Evolutionary conservation across 1,140 invertebrate genomes (phyloP), one percentile per base, ranked within the genome.

Genomic region (Phocides pigmalion): DNA sequence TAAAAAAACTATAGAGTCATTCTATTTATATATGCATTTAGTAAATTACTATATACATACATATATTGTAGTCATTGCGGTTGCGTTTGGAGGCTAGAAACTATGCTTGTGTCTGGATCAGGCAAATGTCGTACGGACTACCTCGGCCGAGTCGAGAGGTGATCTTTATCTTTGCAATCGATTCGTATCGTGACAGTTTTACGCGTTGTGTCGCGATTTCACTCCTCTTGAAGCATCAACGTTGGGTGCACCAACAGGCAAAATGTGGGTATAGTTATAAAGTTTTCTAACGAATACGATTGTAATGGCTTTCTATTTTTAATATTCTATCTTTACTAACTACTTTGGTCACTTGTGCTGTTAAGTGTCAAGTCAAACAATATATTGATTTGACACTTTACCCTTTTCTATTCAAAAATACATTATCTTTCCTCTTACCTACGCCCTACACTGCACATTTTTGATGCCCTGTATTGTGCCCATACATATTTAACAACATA

Each of bases 111-210:
- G n/a, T n/a, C 65, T 76, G 77, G 75, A 78, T 80, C 74, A 70
- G 76, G 70, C 82, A 78, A 82, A 71, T 82, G 79, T 79, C 82
- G 70, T 68, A 58, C 16, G 16, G 19, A 62, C 64, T 64, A 69
- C 67, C 39, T 47, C 16, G 67, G 50, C 50, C 42, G 63, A 72
- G 67, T 70, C 75, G 73, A 75, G 73, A 68, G 54, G 66, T 66
- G 84, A 89, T 89, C 66, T 69, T 68, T 83, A 86, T 87, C 87
- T 76, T 51, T 17, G 54, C 73, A 75, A 82, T 83, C 64, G 84
- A 89, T 89, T 68, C 69, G 80, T 85, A 89, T 89, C 87, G 62
- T 68, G 87, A 83, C 87, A 89, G 84, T 87, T 86, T 89, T 89
- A 89, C 84, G 84, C 82, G 79, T 76, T 77, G 77, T 68, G 67